A percentile compares a stretch with the other conserved stretches of the same genome.
Evolutionary conservation across 2,888 invertebrate species (phyloP).

Genomic region (Drosophila subquinaria): DNA sequence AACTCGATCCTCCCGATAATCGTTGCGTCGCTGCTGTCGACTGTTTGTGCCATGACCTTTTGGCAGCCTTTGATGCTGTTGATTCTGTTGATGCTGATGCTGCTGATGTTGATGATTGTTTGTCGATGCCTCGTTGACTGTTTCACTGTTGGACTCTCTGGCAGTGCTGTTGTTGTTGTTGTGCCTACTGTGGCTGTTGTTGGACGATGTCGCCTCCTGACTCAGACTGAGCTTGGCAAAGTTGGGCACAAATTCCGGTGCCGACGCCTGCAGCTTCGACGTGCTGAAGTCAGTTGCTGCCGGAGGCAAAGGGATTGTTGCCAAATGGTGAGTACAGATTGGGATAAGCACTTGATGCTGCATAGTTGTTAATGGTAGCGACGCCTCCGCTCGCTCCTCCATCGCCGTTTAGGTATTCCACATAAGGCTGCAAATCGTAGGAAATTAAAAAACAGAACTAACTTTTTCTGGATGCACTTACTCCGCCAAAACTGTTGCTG

Average conservation of each 20-base stretch:
- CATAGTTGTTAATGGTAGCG: slow-evolving; percentile 17
- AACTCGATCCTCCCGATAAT: slow-evolving; percentile 49
- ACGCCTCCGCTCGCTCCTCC: slow-evolving; percentile 14
- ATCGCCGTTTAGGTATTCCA: slow-evolving; percentile 52
- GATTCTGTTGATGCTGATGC: slow-evolving; percentile 12
- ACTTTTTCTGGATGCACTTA: slow-evolving; percentile 5
- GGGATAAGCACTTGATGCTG: slow-evolving; percentile 21
- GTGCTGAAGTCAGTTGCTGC: slow-evolving; percentile 66
- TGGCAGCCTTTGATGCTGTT: slow-evolving; percentile 9
- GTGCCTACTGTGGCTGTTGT: slow-evolving; percentile 56
- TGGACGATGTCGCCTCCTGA: slow-evolving; percentile 2
- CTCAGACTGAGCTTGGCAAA: slow-evolving; percentile 76
- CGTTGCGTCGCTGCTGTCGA: slow-evolving; percentile 53
- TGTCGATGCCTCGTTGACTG: slow-evolving; percentile 8
- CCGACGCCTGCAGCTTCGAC: slow-evolving; percentile 83
- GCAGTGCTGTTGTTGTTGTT: slow-evolving; percentile 67
- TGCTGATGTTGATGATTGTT: slow-evolving; percentile 3
- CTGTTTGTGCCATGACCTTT: slow-evolving; percentile 27
- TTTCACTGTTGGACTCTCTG: slow-evolving; percentile 42
- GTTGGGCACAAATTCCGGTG: slow-evolving; percentile 84
- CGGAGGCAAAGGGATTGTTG: slow-evolving; percentile 73
- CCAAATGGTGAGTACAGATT: slow-evolving; percentile 65
- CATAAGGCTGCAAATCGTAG: slow-evolving; percentile 18
- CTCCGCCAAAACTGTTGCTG: slow-evolving; percentile 25
- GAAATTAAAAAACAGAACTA: background rate